These are phyloP conservation scores for Graptemys geographica DNA, from an alignment of 2,797 vertebrate species.

Conservation along the genomic window DNA sequence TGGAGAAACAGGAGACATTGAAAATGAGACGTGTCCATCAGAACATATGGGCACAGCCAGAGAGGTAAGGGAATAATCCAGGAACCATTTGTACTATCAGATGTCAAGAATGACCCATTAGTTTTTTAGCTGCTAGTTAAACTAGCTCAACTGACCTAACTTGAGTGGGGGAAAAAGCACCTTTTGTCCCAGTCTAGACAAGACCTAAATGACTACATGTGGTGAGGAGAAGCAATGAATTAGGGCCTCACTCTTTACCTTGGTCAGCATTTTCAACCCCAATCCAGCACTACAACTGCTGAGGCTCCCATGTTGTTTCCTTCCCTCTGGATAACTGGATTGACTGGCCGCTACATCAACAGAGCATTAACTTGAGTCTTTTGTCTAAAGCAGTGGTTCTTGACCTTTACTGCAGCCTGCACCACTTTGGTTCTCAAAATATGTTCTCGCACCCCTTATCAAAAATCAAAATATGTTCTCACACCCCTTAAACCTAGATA, in stretches of 20 bases:
- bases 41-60: fast-evolving
- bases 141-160: background rate
- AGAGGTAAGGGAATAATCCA: constrained; percentile 43
- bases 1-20: constrained; percentile 5
- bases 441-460: too few relatives aligned
- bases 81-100: background rate
- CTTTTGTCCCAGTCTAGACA: background rate
- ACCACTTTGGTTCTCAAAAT: too few relatives aligned
- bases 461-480: too few relatives aligned
- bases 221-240: background rate
- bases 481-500: too few relatives aligned
- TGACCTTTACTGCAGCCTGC: too few relatives aligned
- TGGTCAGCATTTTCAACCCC: background rate
- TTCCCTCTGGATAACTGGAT: background rate
- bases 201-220: background rate
- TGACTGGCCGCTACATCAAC: background rate
- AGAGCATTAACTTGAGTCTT: background rate
- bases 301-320: background rate
- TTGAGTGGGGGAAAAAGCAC: background rate
- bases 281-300: background rate
- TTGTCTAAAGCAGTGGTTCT: background rate
- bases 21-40: background rate
- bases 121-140: background rate
- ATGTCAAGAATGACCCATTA: background rate
- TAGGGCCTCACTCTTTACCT: background rate